These are phyloP conservation scores for Hippolais icterina DNA, from an alignment of 2,113 vertebrate genomes.

Conservation along the genomic window DNA sequence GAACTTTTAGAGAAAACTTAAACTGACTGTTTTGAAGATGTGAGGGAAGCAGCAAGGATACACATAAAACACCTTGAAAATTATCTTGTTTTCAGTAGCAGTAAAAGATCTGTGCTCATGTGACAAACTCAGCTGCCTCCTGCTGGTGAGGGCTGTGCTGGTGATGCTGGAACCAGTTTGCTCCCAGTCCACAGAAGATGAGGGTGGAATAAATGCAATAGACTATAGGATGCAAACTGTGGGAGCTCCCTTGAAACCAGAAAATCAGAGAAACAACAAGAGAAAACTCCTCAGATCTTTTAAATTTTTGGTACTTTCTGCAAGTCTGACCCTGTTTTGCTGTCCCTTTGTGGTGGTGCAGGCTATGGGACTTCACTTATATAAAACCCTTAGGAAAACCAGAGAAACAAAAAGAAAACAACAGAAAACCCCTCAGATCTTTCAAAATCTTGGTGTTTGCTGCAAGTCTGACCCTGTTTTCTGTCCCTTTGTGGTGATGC, in stretches of 20 bases:
- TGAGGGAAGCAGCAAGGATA: neutral
- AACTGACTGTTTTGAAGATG: neutral
- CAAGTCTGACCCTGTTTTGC: neutral
- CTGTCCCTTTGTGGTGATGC: too few relatives aligned
- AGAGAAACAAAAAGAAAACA: too few relatives aligned
- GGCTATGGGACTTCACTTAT: rapidly evolving
- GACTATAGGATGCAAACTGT: neutral
- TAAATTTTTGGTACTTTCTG: rapidly evolving
- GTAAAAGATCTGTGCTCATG: neutral
- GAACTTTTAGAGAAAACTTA: neutral
- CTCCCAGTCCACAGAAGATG: neutral
- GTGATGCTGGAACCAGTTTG: neutral
- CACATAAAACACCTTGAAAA: neutral
- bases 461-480: too few relatives aligned
- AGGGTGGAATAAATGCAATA: neutral
- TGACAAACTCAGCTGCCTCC: slow-evolving; percentile 26
- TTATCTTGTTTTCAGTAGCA: neutral
- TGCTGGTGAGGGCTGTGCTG: neutral
- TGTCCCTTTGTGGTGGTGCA: neutral
- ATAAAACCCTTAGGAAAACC: neutral
- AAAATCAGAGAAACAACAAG: neutral
- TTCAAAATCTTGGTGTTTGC: too few relatives aligned
- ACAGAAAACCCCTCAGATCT: too few relatives aligned
- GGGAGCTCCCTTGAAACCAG: neutral
- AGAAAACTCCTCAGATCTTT: neutral